Evolutionary conservation across 2,113 vertebrate species (phyloP).

Genomic region (Dunckerocampus dactyliophorus): DNA sequence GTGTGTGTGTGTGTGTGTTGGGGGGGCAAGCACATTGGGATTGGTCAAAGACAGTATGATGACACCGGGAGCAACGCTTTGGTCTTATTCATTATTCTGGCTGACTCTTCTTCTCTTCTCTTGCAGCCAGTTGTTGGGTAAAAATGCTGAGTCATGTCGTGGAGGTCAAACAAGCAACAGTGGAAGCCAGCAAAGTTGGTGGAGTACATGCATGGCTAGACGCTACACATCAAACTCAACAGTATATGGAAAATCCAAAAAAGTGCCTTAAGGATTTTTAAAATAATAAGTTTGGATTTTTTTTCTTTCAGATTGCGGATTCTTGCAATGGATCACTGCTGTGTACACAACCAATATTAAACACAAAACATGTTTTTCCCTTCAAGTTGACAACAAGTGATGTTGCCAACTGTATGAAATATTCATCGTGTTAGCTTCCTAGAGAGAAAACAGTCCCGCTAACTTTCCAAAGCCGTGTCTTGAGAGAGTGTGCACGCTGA

Average conservation of each 20-base stretch:
- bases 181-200: neutral
- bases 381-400: neutral
- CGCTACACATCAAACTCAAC: too few species aligned
- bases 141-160: neutral
- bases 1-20: constrained; percentile 4
- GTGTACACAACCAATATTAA: too few species aligned
- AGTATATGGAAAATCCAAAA: too few species aligned
- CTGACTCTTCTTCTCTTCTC: constrained; percentile 9
- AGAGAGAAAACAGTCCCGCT: neutral
- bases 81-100: neutral
- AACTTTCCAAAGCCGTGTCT: neutral
- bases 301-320: too few species aligned
- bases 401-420: neutral
- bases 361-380: too few species aligned
- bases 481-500: neutral
- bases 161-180: neutral
- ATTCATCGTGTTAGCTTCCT: neutral
- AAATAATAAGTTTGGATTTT: too few species aligned
- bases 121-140: neutral
- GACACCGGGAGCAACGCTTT: neutral
- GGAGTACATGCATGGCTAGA: neutral
- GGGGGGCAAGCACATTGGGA: neutral
- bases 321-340: too few species aligned
- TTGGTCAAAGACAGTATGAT: neutral
- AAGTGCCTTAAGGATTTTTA: too few species aligned